Evolutionary conservation across 2,113 vertebrate species (phyloP), one percentile per base, ranked within the genome.

Genomic region (Trachemys scripta): DNA sequence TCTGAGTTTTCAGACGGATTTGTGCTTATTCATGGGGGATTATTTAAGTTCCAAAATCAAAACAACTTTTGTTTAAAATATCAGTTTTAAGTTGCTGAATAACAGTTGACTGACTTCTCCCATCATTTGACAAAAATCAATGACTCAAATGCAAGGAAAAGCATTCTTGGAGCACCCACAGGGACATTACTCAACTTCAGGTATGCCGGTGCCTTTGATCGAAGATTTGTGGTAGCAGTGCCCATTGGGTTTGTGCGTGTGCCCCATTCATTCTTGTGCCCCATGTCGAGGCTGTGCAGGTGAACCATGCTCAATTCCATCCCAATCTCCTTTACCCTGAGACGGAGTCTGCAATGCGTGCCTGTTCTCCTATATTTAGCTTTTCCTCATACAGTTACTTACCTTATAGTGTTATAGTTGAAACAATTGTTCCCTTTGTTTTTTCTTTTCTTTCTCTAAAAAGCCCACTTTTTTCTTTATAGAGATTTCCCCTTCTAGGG

Each of bases 1-100:
- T 89, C 10, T 3, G 38, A 85, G 59, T 45, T 84, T 84, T 80
- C 75, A 35, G 35, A 24, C 76, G 87, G 88, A 51, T 90, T 84
- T 95, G 92, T 90, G 88, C 88, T 50, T 14, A 50, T 50, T 50
- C 13, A 50, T 14, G 16, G 19, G 35, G 94, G 82, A 92, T 89
- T 94, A 54, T 65, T 80, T 83, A 56, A 80, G 87, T 62, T 54
- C 93, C 72, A 35, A 85, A 82, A 85, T 85, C 29, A 84, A 90
- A 95, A 24, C 56, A 93, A 92, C 38, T 22, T 75, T 42, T 38
- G 9, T 75, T 92, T 38, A 85, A 93, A 96, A 92, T 54, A 87
- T 8, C 69, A 75, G n/a, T 42, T 38, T 38, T 20, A 31, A 79
- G 51, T 89, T 80, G 42, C 17, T 89, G n/a, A 87, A n/a, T 94